Conservation (phyloP, 1,140 invertebrate genomes). For the Drosophila sproati region DNA sequence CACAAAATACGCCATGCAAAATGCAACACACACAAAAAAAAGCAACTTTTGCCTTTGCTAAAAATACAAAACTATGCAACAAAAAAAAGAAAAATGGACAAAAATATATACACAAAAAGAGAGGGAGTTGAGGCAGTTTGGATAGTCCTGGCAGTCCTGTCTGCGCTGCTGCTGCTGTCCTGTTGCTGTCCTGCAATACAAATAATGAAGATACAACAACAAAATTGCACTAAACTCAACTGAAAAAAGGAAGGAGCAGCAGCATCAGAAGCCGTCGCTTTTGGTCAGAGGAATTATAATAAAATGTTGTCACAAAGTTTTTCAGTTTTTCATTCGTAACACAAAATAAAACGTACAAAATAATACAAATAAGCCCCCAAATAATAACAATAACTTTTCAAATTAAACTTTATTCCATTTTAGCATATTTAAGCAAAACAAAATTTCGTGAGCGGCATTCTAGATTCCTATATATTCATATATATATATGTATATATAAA, state of each 20-base stretch:
- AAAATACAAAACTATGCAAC: constrained; percentile 58
- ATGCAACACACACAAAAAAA: constrained; percentile 68
- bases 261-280: constrained; percentile 6
- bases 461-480: background rate
- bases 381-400: constrained; percentile 82
- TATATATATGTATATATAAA: background rate
- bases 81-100: constrained; percentile 15
- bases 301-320: constrained; percentile 83
- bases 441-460: constrained; percentile 68
- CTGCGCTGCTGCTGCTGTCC: background rate
- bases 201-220: constrained; percentile 80
- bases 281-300: constrained; percentile 73
- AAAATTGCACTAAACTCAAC: constrained; percentile 71
- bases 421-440: constrained; percentile 76
- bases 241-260: constrained; percentile 28
- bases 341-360: constrained; percentile 30
- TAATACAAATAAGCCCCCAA: constrained; percentile 40
- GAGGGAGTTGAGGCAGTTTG: constrained; percentile 5
- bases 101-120: constrained; percentile 17
- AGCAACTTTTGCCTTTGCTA: constrained; percentile 54
- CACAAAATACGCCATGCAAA: constrained; percentile 60
- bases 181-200: constrained; percentile 51
- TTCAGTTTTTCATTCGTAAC: constrained; percentile 26
- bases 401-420: constrained; percentile 82
- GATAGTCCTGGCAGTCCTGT: constrained; percentile 11